phyloP scores from a whole-genome alignment of 2,797 vertebrate genomes.

The Neosilurus mollespiculum region DNA sequence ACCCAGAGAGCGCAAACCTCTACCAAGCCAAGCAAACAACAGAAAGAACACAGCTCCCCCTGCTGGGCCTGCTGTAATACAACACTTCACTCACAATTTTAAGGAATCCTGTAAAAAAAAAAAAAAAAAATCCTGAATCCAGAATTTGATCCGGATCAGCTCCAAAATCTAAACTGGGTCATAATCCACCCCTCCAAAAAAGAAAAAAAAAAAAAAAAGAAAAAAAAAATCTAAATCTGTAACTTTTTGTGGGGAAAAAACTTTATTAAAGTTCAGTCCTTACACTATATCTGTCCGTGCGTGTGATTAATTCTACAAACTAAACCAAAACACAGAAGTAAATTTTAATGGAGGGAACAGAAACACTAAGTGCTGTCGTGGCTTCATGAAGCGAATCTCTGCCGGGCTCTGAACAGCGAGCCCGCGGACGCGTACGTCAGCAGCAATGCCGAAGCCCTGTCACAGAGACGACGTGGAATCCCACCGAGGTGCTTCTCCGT shows the following conservation, averaged over 20 bases:
- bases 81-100: too few species aligned
- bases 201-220: too few species aligned
- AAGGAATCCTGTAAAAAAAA: too few species aligned
- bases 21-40: too few species aligned
- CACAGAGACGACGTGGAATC: conserved; percentile 62
- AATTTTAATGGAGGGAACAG: conserved; percentile 1
- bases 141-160: too few species aligned
- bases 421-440: conserved; percentile 60
- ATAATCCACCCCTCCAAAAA: too few species aligned
- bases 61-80: too few species aligned
- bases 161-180: too few species aligned
- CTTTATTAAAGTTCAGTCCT: conserved; percentile 25
- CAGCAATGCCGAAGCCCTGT: conserved; percentile 74
- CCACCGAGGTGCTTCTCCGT: conserved; percentile 56
- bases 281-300: neutral
- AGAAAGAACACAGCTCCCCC: too few species aligned
- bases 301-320: conserved; percentile 9
- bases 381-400: conserved; percentile 45
- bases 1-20: too few species aligned
- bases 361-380: conserved; percentile 21
- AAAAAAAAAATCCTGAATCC: too few species aligned
- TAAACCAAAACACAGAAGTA: conserved; percentile 29
- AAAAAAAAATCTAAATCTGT: too few species aligned
- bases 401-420: conserved; percentile 53
- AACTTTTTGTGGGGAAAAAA: neutral